A percentile compares a stretch with the other conserved stretches of the same genome.
Evolutionary conservation across 2,113 vertebrate genomes (phyloP).

Genomic region (Elaphurus davidianus): DNA sequence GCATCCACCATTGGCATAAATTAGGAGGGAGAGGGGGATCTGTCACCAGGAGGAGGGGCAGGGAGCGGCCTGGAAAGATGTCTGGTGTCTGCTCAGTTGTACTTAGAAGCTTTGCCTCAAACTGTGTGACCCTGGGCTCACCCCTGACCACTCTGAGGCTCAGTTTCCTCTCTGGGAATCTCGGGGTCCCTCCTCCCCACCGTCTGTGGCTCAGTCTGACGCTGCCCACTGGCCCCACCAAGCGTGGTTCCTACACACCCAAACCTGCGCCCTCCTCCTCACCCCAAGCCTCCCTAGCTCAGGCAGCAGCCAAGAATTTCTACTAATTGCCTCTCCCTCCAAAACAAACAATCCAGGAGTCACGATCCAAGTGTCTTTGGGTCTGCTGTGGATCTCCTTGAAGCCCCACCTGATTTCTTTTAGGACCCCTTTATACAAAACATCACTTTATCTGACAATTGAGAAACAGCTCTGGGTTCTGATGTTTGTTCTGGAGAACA

Average conservation of each 20-base stretch:
- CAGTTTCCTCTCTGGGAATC: neutral
- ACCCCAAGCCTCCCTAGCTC: accelerated
- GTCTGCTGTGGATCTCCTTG: neutral
- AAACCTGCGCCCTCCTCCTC: neutral
- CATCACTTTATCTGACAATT: accelerated
- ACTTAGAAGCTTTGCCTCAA: neutral
- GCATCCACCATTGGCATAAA: accelerated
- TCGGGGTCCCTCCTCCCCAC: neutral
- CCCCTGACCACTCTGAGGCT: neutral
- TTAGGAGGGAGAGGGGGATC: neutral
- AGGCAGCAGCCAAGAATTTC: neutral
- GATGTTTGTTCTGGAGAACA: neutral
- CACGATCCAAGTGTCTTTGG: neutral
- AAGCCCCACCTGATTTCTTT: neutral
- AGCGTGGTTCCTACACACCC: neutral
- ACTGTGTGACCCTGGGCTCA: neutral
- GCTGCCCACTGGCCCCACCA: accelerated
- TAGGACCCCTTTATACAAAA: neutral
- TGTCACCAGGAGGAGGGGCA: neutral
- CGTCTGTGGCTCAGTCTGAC: neutral
- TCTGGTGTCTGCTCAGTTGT: neutral
- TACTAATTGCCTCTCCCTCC: neutral
- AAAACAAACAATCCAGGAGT: neutral
- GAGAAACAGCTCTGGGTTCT: neutral
- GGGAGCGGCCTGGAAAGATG: neutral